phyloP scores from a whole-genome alignment of 2,113 vertebrate genomes.

The Hepsetus odoe region DNA sequence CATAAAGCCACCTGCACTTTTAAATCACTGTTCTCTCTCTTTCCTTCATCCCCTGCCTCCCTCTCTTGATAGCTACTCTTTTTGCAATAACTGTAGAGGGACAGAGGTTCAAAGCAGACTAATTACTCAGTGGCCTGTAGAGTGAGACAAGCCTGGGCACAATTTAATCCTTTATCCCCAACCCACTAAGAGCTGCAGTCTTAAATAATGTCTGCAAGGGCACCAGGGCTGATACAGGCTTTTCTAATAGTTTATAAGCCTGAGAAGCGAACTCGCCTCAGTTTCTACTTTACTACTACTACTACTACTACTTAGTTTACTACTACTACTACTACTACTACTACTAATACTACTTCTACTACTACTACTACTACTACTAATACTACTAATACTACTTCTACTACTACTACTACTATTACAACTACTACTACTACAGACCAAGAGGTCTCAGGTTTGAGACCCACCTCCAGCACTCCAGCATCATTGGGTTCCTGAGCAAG shows the following conservation, averaged over 20 bases:
- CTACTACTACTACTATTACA: too few relatives aligned
- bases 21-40: background rate
- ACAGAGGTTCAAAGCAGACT: background rate
- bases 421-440: too few relatives aligned
- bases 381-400: too few relatives aligned
- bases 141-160: background rate
- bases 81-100: slow-evolving; percentile 4
- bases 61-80: background rate
- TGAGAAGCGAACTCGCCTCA: background rate
- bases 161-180: background rate
- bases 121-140: slow-evolving; percentile 6
- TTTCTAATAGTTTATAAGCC: background rate
- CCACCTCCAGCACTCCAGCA: too few relatives aligned
- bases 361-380: too few relatives aligned
- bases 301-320: too few relatives aligned
- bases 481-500: too few relatives aligned
- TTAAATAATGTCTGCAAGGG: background rate
- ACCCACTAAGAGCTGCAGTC: background rate
- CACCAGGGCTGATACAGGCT: background rate
- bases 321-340: too few relatives aligned
- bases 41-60: background rate
- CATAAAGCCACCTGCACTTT: background rate
- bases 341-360: too few relatives aligned
- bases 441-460: too few relatives aligned
- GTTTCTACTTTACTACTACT: too few relatives aligned